Base-by-base conservation (phyloP, 2,113 vertebrate genomes). In the Sylvia atricapilla region DNA sequence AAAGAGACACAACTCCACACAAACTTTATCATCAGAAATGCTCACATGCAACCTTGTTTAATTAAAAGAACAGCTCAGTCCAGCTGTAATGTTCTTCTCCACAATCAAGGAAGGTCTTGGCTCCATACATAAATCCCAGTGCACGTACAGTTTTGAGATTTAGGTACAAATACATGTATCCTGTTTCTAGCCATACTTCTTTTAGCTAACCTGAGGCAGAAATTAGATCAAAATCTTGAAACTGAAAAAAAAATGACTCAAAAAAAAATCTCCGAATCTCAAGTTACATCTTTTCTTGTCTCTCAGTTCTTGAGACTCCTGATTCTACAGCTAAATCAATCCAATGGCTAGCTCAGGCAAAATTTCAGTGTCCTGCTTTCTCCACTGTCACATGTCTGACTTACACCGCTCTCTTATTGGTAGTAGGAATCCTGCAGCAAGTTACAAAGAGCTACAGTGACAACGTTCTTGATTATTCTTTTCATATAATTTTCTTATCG, bases 361-460 rank as follows among this genome's bases (percentile, higher is more conserved):
- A 84, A 78, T 5, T 19, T 31, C 31, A 67, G n/a, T 25, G 8
- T 30, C 18, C 1, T 10, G 52, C 19, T 64, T 14, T 27, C 23
- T 30, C 9, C 0, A 0, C 30, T 64, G 18, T 35, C n/a, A 69
- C 2, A 3, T 6, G 5, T 56, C 44, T 44, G 33, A 68, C 7
- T 68, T 30, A 25, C 35, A 22, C 2, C 1, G 12, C 39, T 62
- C 77, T 69, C 27, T 39, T 64, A n/a, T 31, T 33, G 8, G 15
- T 59, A 63, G 50, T 37, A 20, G 28, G n/a, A 81, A 20, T 17
- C 19, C 35, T 46, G 46, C 37, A 56, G 33, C 19, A 62, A 90
- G 20, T 81, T 75, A 75, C 39, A 78, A 67, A 50, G 30, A 82
- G 31, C 11, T 66, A 70, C 16, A 49, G 37, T 25, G 58, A 67